Base-by-base conservation (phyloP, 2,113 vertebrate genomes). In the Melanotaenia duboulayi region DNA sequence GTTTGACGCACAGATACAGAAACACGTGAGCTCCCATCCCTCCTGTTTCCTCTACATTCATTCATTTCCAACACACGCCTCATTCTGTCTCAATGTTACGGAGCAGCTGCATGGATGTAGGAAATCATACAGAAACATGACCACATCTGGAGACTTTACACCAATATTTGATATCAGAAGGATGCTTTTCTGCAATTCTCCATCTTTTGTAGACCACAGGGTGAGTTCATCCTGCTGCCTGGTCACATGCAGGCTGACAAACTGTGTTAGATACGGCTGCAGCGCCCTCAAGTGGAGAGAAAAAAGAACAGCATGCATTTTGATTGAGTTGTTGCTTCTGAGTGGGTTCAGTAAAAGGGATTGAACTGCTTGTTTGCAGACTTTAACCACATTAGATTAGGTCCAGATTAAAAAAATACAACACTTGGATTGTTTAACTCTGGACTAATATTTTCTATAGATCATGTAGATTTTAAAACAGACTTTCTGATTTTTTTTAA, bases 221-320 rank as follows among this genome's bases (percentile, higher is more conserved):
- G 2, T 68, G 65, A 71, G 28, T 66, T 56, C 32, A 20, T 40
- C 17, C 49, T 12, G 46, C 64, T 62, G 55, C 71, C 50, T 40
- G 20, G 55, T 19, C 25, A 49, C n/a, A 12, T 0, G 48, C 46
- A 11, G 8, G 2, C n/a, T 11, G 24, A 44, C 6, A 0, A 10
- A n/a, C 14, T 13, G 22, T 54, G n/a, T 25, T 65, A 13, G 42
- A 3, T 0, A 12, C 11, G 65, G 7, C 70, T 71, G 44, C 61
- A 82, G 72, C 44, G 58, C 80, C 84, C 78, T 74, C 86, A 14
- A 71, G 68, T 58, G 86, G 78, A 66, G 22, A 73, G 12, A 16
- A 13, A 22, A 3, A 24, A 24, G n/a, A 6, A 24, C 13, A 71
- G 71, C 82, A 69, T 4, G 9, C 11, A 63, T 3, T 12, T 11